Base-by-base conservation (phyloP, 2,113 vertebrate species). In the Nothoprocta pentlandii region DNA sequence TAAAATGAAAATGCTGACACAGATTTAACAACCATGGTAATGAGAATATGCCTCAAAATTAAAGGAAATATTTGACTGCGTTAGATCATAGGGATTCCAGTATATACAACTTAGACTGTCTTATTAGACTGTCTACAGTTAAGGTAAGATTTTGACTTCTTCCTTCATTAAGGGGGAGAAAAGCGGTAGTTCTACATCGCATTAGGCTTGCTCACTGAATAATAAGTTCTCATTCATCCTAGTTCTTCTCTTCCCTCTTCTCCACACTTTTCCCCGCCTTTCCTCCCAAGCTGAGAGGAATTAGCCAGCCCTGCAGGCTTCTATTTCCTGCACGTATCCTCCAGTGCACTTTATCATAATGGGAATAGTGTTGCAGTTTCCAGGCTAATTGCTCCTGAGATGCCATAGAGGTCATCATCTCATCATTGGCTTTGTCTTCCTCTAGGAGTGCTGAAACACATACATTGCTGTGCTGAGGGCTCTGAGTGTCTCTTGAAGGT, bases 1-100 rank as follows among this genome's bases (percentile, higher is more conserved):
- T 94, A 97, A 94, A 94, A 94, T 70, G 85, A 94, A 97, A 97
- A 92, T 96, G 93, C 95, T 97, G 96, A 95, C 93, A 91, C 64
- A 95, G 73, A 44, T 11, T 95, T n/a, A 85, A 92, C 88, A 85
- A 92, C 88, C 82, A 81, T 70, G 74, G 87, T 90, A 84, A 90
- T 97, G 81, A 95, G 89, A 95, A 61, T 62, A 61, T 92, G 75
- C 59, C 71, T 93, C 89, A 79, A 69, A 93, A 87, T 92, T 94
- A 96, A 95, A 87, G 71, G 49, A 90, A 81, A 78, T 7, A 13
- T 58, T 97, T 97, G 96, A 95, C 92, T 95, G 36, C 42, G 9
- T 58, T 89, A 8, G 16, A 4, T 96, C 83, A 89, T 83, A 28
- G 85, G 83, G 95, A 94, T 73, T 74, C 81, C 54, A 49, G 26